phyloP scores from a whole-genome alignment of 1,140 invertebrate species.

The Sminthurinus signatus region DNA sequence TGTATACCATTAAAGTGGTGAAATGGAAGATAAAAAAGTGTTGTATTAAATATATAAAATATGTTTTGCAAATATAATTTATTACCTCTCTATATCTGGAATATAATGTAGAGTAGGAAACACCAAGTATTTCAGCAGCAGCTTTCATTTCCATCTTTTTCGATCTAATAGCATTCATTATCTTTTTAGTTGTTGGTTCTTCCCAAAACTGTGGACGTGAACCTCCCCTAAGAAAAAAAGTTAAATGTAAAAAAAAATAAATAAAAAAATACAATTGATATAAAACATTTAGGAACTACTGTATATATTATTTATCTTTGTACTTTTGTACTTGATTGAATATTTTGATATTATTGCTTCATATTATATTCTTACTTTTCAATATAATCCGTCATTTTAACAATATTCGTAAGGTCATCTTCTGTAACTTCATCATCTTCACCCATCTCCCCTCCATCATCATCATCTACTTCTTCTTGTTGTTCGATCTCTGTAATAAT shows the following conservation, averaged over 20 bases:
- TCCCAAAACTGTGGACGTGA: slow-evolving; percentile 85
- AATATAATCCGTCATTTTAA: slow-evolving; percentile 82
- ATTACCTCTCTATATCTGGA: slow-evolving; percentile 41
- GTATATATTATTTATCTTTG: no score
- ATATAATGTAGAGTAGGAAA: slow-evolving; percentile 41
- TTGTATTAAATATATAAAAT: background rate
- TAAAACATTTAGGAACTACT: no score
- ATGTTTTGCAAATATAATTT: no score
- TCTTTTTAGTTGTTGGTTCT: slow-evolving; percentile 68
- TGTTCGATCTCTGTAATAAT: slow-evolving; percentile 15
- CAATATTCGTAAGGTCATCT: slow-evolving; percentile 56
- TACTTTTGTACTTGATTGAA: no score
- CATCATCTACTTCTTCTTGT: slow-evolving; percentile 32
- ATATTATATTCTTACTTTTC: slow-evolving; percentile 49
- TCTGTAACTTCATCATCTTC: slow-evolving; percentile 40
- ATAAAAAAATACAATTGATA: background rate
- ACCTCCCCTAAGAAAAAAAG: slow-evolving; percentile 50
- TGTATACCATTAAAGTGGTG: background rate
- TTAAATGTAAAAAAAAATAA: background rate
- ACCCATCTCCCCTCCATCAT: slow-evolving; percentile 25
- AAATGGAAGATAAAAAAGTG: no score
- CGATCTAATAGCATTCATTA: slow-evolving; percentile 81
- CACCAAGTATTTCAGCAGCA: slow-evolving; percentile 47
- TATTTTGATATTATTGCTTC: no score
- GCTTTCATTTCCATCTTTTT: slow-evolving; percentile 90